Conservation (phyloP, 1,140 invertebrate species). For the Neodiprion pinetum region DNA sequence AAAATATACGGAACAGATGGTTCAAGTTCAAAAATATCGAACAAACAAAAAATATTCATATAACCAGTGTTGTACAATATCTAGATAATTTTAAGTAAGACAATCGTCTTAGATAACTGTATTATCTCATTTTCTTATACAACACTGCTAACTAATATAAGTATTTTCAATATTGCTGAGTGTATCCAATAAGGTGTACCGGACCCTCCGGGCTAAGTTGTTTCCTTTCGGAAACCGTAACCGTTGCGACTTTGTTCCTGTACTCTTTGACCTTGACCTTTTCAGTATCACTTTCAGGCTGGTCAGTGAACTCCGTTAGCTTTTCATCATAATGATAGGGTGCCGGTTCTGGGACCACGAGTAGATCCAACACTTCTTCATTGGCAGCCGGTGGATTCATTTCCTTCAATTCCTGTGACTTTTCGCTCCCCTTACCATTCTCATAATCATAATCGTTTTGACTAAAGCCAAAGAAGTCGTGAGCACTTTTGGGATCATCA, state of each 20-base stretch:
- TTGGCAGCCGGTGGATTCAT: slow-evolving; percentile 4
- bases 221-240: slow-evolving; percentile 37
- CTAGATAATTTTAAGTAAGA: no score
- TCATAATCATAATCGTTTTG: slow-evolving; percentile 29
- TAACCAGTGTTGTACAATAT: no score
- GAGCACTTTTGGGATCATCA: slow-evolving; percentile 25
- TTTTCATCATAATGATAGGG: slow-evolving; percentile 36
- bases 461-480: slow-evolving; percentile 30
- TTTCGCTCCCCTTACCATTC: slow-evolving; percentile 11
- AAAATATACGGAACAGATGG: no score
- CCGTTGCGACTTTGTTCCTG: slow-evolving; percentile 32
- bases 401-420: not conserved
- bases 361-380: slow-evolving; percentile 16
- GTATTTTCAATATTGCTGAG: slow-evolving; percentile 29
- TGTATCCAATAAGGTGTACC: slow-evolving; percentile 33
- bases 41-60: no score
- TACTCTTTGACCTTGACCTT: slow-evolving; percentile 38
- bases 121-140: no score
- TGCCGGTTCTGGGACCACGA: slow-evolving; percentile 27
- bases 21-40: no score
- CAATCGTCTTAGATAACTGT: no score
- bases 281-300: slow-evolving; percentile 33
- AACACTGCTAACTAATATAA: no score
- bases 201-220: slow-evolving; percentile 31
- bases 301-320: slow-evolving; percentile 32